These are phyloP conservation scores for Meles meles DNA, from an alignment of 2,113 vertebrate genomes.

Conservation along the genomic window DNA sequence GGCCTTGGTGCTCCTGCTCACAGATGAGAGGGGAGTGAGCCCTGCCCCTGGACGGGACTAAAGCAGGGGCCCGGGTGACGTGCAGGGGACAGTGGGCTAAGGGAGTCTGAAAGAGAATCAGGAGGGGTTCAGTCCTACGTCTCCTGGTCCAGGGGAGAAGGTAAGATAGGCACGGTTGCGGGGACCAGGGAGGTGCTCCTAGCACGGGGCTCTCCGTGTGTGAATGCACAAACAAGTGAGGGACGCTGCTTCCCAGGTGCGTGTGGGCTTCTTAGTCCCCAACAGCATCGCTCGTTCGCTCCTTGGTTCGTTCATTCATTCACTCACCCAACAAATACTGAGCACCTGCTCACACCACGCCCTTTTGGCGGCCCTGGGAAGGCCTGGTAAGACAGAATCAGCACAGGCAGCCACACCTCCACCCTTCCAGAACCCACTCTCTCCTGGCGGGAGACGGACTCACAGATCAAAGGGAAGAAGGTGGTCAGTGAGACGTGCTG, in stretches of 20 bases:
- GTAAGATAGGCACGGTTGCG: accelerated
- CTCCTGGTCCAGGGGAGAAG: neutral
- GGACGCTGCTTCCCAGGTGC: neutral
- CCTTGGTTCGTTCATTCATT: neutral
- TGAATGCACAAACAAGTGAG: neutral
- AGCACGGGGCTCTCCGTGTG: no score
- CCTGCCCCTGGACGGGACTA: neutral
- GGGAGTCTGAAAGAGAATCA: neutral
- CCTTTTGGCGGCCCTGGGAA: neutral
- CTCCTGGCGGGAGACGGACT: neutral
- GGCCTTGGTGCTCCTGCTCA: neutral
- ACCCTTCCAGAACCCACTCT: neutral
- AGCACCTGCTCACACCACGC: neutral
- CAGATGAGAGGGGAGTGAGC: no score
- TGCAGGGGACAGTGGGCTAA: neutral
- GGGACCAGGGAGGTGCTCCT: neutral
- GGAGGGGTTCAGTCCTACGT: neutral
- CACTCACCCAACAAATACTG: neutral
- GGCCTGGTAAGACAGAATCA: neutral
- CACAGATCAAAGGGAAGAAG: neutral
- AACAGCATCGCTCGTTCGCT: neutral
- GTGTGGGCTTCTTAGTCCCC: neutral
- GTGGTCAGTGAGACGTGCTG: accelerated
- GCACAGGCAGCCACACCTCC: neutral
- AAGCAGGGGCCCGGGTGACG: neutral